Base-by-base conservation (phyloP, 1,140 invertebrate genomes). In the Drosophila guanche region DNA sequence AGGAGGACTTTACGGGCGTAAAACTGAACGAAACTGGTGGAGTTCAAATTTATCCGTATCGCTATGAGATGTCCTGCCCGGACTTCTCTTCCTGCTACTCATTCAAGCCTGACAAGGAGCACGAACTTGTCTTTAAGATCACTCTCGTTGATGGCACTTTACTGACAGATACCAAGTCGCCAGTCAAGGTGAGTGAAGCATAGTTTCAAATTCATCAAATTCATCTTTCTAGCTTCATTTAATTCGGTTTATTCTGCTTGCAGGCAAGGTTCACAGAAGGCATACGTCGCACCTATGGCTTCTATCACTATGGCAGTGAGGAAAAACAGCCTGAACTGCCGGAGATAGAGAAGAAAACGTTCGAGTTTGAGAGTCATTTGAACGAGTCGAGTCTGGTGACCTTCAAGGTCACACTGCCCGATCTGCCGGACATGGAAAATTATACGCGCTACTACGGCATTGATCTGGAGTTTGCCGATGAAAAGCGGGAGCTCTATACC, bases 71-170 rank as follows among this genome's bases (percentile, higher is more conserved):
- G 92, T 94, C 96, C 66, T 93, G 97, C 47, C 94, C 97, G 4
- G 69, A 78, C 14, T 85, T 67, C 95, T 95, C 86, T 95, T 95
- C 0, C 94, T 97, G 3, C 95, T 97, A 77, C 95, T 95, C 84
- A 97, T 98, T 92, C 97, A 97, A 91, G 95, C 97, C 33, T 95
- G 96, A 42, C 92, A 98, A 61, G 95, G 95, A 81, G 97, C 97
- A 90, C 95, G 94, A 61, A 94, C 95, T 90, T 0, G 40, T 50
- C n/a, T 90, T 91, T 6, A 84, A 84, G 23, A 50, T 91, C 2
- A 79, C 78, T 1, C 47, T 76, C 2, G 73, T 90, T 3, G 89
- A 90, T 59, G 76, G 72, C 8, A 68, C 79, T 0, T 37, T 83
- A 0, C 45, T 90, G 0, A 75, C 71, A 23, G 89, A 90, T 27